phyloP scores from a whole-genome alignment of 2,888 invertebrate species.

The Desoria tigrina region DNA sequence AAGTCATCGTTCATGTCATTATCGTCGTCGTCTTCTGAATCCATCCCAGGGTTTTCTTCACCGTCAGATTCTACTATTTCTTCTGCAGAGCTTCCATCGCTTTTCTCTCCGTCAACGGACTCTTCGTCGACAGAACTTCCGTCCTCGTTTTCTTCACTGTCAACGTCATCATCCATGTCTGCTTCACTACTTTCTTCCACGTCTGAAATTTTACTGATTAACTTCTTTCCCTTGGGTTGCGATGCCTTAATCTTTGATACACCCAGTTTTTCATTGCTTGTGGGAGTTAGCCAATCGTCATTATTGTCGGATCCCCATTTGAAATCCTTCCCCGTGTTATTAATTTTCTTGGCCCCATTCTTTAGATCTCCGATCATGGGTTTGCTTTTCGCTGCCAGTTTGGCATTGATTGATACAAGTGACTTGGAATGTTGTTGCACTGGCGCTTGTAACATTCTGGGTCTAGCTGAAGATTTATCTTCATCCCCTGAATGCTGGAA shows the following conservation, averaged over 20 bases:
- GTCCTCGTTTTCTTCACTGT: conserved; percentile 56
- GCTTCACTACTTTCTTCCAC: no score
- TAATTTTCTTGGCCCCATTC: neutral
- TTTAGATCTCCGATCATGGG: neutral
- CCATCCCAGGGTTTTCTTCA: conserved; percentile 55
- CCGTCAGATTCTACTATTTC: conserved; percentile 45
- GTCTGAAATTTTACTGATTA: no score
- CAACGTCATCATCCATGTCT: conserved; percentile 58
- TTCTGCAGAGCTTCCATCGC: conserved; percentile 32
- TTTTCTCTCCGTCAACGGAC: conserved; percentile 22
- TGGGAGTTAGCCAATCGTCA: conserved; percentile 22
- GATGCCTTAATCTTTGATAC: conserved; percentile 53
- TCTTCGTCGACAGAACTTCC: conserved; percentile 26
- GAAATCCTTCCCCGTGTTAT: neutral
- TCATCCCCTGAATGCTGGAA: no score
- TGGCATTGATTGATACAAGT: neutral
- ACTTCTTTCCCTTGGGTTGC: no score
- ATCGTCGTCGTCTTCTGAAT: conserved; percentile 6
- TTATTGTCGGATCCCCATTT: conserved; percentile 42
- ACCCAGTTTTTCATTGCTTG: conserved; percentile 41
- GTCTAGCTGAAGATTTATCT: no score
- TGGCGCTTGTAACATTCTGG: neutral
- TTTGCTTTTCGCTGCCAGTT: neutral
- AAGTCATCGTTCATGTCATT: conserved; percentile 55
- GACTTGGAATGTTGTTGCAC: no score